phyloP scores from a whole-genome alignment of 92 coral and sea anemone genomes.

The Pocillopora meandrina region DNA sequence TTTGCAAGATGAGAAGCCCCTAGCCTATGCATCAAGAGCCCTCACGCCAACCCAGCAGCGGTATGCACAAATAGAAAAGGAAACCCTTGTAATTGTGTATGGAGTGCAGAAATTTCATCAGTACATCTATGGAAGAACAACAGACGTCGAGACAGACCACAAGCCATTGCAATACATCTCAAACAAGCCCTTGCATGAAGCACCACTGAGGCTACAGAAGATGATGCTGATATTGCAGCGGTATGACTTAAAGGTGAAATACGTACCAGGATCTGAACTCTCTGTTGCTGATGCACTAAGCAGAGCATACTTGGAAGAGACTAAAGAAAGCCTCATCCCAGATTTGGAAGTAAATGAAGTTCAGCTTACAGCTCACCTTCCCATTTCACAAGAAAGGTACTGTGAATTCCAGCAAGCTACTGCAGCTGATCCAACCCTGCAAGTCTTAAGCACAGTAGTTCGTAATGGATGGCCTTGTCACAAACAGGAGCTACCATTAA shows the following conservation, averaged over 20 bases:
- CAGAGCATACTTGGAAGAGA: not conserved
- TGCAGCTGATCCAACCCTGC: slow-evolving; percentile 21
- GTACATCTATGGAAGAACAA: slow-evolving; percentile 30
- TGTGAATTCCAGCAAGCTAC: slow-evolving; percentile 17
- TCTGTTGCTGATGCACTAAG: no score
- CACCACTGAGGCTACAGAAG: slow-evolving; percentile 33
- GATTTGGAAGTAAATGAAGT: slow-evolving; percentile 42
- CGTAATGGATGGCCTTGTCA: not conserved
- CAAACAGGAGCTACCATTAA: no score
- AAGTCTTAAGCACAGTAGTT: not conserved
- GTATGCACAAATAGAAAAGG: slow-evolving; percentile 52
- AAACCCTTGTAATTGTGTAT: slow-evolving; percentile 34
- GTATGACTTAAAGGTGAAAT: no score
- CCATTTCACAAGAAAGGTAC: slow-evolving; percentile 39
- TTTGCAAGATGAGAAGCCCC: slow-evolving; percentile 51
- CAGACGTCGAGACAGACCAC: slow-evolving; percentile 27
- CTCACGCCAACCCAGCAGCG: slow-evolving; percentile 41
- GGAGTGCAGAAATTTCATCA: slow-evolving; percentile 13
- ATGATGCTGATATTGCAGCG: no score
- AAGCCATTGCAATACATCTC: not conserved
- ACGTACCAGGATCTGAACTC: no score
- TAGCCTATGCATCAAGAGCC: slow-evolving; percentile 63
- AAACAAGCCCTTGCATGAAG: slow-evolving; percentile 16
- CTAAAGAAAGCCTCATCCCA: not conserved
- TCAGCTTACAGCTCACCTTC: slow-evolving; percentile 37